phyloP scores from a whole-genome alignment of 2,113 vertebrate genomes.

The Apeltes quadracus region DNA sequence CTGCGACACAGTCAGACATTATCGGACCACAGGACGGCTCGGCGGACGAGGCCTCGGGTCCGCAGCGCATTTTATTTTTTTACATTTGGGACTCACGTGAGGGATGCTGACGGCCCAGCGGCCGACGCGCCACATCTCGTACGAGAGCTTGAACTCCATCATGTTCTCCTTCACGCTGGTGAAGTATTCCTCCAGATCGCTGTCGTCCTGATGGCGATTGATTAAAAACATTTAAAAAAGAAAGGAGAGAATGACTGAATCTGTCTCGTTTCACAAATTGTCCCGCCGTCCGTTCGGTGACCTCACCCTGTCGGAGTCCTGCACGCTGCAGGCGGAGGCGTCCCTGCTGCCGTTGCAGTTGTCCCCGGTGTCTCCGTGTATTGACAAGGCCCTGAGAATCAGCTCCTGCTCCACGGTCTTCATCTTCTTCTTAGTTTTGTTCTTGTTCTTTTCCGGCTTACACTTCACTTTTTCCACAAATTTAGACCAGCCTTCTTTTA shows the following conservation, averaged over 20 bases:
- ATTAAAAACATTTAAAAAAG: too few relatives aligned
- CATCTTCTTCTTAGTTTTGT: slow-evolving; percentile 67
- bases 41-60: slow-evolving; percentile 36
- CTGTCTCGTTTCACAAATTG: slow-evolving; percentile 26
- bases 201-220: slow-evolving; percentile 70
- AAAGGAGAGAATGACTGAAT: slow-evolving; percentile 11
- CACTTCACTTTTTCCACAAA: slow-evolving; percentile 71
- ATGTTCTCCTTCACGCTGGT: slow-evolving; percentile 72
- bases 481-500: slow-evolving; percentile 70
- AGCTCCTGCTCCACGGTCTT: slow-evolving; percentile 60
- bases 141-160: slow-evolving; percentile 81
- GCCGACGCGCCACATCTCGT: slow-evolving; percentile 82
- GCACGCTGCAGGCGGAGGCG: slow-evolving; percentile 50
- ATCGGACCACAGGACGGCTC: slow-evolving; percentile 20
- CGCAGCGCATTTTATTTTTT: too few relatives aligned
- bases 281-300: slow-evolving; percentile 3
- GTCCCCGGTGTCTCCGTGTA: slow-evolving; percentile 29
- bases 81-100: slow-evolving; percentile 74
- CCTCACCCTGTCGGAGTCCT: slow-evolving; percentile 70
- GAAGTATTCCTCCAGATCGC: slow-evolving; percentile 65
- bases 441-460: slow-evolving; percentile 72
- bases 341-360: slow-evolving; percentile 48
- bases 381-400: slow-evolving; percentile 20
- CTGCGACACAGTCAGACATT: slow-evolving; percentile 58
- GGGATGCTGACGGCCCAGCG: slow-evolving; percentile 77